phyloP scores from a whole-genome alignment of 1,140 invertebrate genomes.

The Goniozus legneri region DNA sequence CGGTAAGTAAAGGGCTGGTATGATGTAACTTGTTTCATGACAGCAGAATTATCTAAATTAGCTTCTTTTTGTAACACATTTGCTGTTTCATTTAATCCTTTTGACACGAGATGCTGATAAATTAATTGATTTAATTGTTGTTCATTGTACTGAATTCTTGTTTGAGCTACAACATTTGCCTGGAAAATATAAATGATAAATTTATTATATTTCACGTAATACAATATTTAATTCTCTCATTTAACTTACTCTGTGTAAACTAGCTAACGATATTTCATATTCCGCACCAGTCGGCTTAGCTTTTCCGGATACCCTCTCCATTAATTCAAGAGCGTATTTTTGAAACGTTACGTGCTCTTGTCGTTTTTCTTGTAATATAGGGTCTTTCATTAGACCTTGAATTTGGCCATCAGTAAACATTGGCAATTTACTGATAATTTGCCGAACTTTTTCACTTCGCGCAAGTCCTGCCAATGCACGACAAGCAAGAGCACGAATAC shows the following conservation, averaged over 20 bases:
- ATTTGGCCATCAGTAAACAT: slow-evolving; percentile 91
- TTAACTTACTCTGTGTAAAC: slow-evolving; percentile 71
- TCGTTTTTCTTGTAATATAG: slow-evolving; percentile 92
- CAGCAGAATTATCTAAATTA: slow-evolving; percentile 50
- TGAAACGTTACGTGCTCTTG: slow-evolving; percentile 95
- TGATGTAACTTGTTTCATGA: slow-evolving; percentile 52
- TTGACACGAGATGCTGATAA: slow-evolving; percentile 77
- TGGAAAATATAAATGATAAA: slow-evolving; percentile 40
- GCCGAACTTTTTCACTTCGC: slow-evolving; percentile 84
- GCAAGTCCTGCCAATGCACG: slow-evolving; percentile 88
- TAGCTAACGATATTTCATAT: slow-evolving; percentile 78
- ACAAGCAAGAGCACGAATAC: slow-evolving; percentile 86
- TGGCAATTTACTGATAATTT: slow-evolving; percentile 94
- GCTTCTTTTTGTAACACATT: slow-evolving; percentile 74
- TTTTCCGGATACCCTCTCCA: slow-evolving; percentile 90
- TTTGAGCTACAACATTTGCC: slow-evolving; percentile 94
- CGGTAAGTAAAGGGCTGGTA: slow-evolving; percentile 61
- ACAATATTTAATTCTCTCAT: slow-evolving; percentile 6
- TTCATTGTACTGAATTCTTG: slow-evolving; percentile 90
- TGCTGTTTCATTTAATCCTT: slow-evolving; percentile 74
- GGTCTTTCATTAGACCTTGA: slow-evolving; percentile 92
- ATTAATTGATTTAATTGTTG: slow-evolving; percentile 90
- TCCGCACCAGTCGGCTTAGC: slow-evolving; percentile 76
- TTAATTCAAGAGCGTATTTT: slow-evolving; percentile 87
- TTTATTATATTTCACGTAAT: slow-evolving; percentile 5